Conservation (phyloP, 1,140 invertebrate species). For the Batillaria attramentaria region DNA sequence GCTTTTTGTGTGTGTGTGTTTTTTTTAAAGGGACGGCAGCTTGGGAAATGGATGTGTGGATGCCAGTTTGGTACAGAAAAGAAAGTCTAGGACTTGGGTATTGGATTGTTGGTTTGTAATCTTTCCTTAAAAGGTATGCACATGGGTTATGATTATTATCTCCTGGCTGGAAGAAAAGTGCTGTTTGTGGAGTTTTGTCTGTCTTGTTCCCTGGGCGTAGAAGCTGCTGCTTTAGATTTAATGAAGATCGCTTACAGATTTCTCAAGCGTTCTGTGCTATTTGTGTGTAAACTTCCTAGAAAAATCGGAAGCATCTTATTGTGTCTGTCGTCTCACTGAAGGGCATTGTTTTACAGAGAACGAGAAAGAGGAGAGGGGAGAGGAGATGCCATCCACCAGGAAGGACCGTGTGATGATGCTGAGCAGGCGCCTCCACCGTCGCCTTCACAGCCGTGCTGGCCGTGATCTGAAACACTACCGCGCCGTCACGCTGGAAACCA, state of each 20-base stretch:
- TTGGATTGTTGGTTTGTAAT: too few relatives aligned
- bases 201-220: too few relatives aligned
- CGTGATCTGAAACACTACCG: background rate
- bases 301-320: background rate
- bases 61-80: too few relatives aligned
- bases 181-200: too few relatives aligned
- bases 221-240: too few relatives aligned
- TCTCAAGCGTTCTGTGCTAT: background rate
- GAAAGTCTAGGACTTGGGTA: too few relatives aligned
- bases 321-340: background rate
- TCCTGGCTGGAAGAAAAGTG: too few relatives aligned
- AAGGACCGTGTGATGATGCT: conserved; percentile 9
- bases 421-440: background rate
- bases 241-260: too few relatives aligned
- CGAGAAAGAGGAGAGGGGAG: background rate
- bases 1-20: background rate
- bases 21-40: too few relatives aligned
- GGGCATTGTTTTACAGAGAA: background rate
- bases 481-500: background rate
- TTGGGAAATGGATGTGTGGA: too few relatives aligned
- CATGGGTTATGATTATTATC: too few relatives aligned
- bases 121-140: too few relatives aligned
- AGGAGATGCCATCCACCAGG: background rate
- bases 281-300: background rate
- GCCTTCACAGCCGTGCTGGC: background rate